phyloP scores from a whole-genome alignment of 1,140 invertebrate genomes.

The Brachystomella parvula region DNA sequence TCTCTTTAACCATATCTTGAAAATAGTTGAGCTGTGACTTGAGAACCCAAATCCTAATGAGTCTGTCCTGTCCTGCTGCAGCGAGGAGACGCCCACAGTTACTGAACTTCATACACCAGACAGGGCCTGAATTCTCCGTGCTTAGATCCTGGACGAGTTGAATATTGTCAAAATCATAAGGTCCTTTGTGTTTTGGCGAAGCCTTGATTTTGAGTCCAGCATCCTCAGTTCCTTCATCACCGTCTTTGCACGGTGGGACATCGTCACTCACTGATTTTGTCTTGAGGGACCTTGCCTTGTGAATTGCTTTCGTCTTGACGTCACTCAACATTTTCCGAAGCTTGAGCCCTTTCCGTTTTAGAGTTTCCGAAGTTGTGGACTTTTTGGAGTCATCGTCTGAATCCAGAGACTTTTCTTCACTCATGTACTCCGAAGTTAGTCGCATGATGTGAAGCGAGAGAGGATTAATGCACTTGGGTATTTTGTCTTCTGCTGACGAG shows the following conservation, averaged over 20 bases:
- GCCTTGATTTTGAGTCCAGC: constrained; percentile 60
- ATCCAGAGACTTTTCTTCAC: constrained; percentile 55
- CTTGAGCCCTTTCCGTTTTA: constrained; percentile 53
- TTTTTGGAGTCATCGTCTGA: constrained; percentile 78
- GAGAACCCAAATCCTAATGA: constrained; percentile 88
- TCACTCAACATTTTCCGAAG: constrained; percentile 77
- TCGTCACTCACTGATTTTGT: not conserved
- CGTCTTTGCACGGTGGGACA: not conserved
- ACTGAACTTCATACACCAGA: constrained; percentile 99
- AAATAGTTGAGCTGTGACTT: constrained; percentile 80
- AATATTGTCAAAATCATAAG: constrained; percentile 83
- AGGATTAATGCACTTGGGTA: constrained; percentile 83
- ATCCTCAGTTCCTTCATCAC: not conserved
- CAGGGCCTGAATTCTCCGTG: constrained; percentile 78
- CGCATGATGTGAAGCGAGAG: constrained; percentile 90
- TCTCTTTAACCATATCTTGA: constrained; percentile 88
- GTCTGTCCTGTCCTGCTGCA: constrained; percentile 89
- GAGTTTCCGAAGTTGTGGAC: constrained; percentile 15
- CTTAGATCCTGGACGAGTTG: constrained; percentile 68
- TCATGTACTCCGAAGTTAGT: constrained; percentile 76
- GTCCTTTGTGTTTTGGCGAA: constrained; percentile 88
- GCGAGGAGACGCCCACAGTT: constrained; percentile 84
- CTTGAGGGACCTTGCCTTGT: constrained; percentile 73
- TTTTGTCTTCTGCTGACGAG: constrained; percentile 79
- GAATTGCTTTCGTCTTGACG: constrained; percentile 78